A percentile compares a stretch with the other conserved stretches of the same genome.
Evolutionary conservation across 2,888 invertebrate genomes (phyloP).

Genomic region (Oconnorella tubifera): DNA sequence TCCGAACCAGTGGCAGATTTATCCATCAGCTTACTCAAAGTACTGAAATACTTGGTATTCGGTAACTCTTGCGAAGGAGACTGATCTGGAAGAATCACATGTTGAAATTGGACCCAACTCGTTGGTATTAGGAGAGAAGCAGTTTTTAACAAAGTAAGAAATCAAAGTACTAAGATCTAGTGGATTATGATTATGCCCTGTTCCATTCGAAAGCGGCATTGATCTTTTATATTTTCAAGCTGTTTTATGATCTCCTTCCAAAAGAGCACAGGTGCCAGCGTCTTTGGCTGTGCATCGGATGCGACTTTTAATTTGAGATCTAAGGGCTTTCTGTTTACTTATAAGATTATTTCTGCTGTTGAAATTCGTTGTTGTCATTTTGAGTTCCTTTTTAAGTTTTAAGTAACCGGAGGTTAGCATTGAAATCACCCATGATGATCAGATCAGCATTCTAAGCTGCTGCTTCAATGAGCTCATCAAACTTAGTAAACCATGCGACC

Average conservation of each 20-base stretch:
- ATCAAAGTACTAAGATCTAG: not conserved
- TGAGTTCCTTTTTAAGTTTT: not conserved
- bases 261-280: not conserved
- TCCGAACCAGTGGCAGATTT: not conserved
- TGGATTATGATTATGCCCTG: not conserved
- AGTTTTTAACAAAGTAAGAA: not conserved
- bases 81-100: too few relatives aligned
- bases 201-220: not conserved
- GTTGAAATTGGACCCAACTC: too few relatives aligned
- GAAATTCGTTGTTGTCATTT: too few relatives aligned
- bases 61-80: not conserved
- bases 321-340: too few relatives aligned
- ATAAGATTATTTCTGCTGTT: too few relatives aligned
- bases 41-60: not conserved
- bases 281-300: not conserved
- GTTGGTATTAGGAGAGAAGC: not conserved
- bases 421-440: not conserved
- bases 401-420: not conserved
- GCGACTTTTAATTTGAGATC: not conserved
- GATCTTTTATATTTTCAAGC: not conserved
- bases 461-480: not conserved
- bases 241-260: not conserved
- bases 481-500: not conserved
- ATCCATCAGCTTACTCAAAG: not conserved
- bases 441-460: not conserved